Evolutionary conservation across 2,888 invertebrate species (phyloP), one percentile per base, ranked within the genome.

Genomic region (Acrobasis consociella): DNA sequence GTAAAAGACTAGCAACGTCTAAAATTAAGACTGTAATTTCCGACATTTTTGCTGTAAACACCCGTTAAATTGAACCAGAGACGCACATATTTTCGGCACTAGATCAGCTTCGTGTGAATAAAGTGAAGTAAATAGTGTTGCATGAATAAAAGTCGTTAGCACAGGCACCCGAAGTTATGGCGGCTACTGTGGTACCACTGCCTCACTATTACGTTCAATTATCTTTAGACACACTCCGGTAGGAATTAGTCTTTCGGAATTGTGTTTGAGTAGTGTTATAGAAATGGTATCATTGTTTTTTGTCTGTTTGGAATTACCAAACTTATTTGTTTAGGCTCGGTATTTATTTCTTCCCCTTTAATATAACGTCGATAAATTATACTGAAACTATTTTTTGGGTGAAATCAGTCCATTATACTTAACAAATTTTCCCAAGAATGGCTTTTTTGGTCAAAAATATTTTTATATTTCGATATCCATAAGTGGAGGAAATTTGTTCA

Each of bases 61-160:
- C 38, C 11, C 38, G 17, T 60, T 9, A 60, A 60, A 51, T 51
- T 51, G 8, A n/a, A 51, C 39, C 8, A 60, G 38, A 38, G 38
- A 59, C 59, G 59, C 59, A 50, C 5, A 50, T 42, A 38, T 51
- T 31, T 60, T 51, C 2, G 16, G 13, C 9, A 15, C 16, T 7
- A 51, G 17, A 50, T 38, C 50, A 59, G 49, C 10, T 22, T 15
- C 31, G n/a, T 55, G 49, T 13, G 49, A 61, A 58, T 59, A 59
- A 59, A 65, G 67, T 3, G 37, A 62, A 60, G 63, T 49, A 59
- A 65, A 49, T 64, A 61, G 67, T 64, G 73, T 72, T 67, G 65
- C 65, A 72, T 69, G 61, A 64, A 65, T 72, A 69, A 67, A 70
- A 22, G 68, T 38, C 59, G 16, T 60, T 50, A 65, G 63, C 60